A percentile compares a stretch with the other conserved stretches of the same genome.
phyloP scores from a whole-genome alignment of 2,888 invertebrate species.

The Campoplex capitator region DNA sequence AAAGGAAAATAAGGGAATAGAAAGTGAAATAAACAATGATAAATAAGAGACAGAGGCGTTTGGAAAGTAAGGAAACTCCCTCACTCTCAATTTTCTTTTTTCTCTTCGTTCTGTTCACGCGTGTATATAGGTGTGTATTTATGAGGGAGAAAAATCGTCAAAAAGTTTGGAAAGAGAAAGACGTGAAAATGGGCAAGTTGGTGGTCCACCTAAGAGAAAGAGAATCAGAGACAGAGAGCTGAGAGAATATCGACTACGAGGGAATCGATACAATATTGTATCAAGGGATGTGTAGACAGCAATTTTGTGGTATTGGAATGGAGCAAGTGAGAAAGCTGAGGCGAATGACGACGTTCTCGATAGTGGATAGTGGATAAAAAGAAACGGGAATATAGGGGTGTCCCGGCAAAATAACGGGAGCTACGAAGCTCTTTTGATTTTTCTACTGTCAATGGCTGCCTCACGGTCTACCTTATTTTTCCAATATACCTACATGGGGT shows the following conservation, averaged over 20 bases:
- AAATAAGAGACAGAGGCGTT: slow-evolving; percentile 27
- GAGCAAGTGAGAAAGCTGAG: slow-evolving; percentile 55
- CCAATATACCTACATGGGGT: slow-evolving; percentile 11
- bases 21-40: slow-evolving; percentile 39
- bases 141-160: slow-evolving; percentile 50
- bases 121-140: not conserved
- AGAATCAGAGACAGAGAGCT: slow-evolving; percentile 41
- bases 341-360: slow-evolving; percentile 56
- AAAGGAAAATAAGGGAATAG: slow-evolving; percentile 33
- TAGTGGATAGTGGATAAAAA: slow-evolving; percentile 13
- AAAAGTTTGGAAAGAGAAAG: slow-evolving; percentile 7
- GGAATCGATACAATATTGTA: slow-evolving; percentile 71
- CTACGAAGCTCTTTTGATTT: slow-evolving; percentile 43
- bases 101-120: not conserved
- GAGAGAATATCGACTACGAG: slow-evolving; percentile 45
- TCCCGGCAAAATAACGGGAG: slow-evolving; percentile 61
- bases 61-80: slow-evolving; percentile 30
- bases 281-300: slow-evolving; percentile 70
- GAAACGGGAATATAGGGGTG: slow-evolving; percentile 47
- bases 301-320: slow-evolving; percentile 69
- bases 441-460: slow-evolving; percentile 35
- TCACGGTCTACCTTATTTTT: slow-evolving; percentile 20
- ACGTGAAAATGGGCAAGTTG: slow-evolving; percentile 49
- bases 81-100: slow-evolving; percentile 33
- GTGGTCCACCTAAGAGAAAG: slow-evolving; percentile 34